Percentiles rank a stretch among this genome's conserved stretches.
phyloP scores from a whole-genome alignment of 2,888 invertebrate genomes.

The Petrolisthes cinctipes region DNA sequence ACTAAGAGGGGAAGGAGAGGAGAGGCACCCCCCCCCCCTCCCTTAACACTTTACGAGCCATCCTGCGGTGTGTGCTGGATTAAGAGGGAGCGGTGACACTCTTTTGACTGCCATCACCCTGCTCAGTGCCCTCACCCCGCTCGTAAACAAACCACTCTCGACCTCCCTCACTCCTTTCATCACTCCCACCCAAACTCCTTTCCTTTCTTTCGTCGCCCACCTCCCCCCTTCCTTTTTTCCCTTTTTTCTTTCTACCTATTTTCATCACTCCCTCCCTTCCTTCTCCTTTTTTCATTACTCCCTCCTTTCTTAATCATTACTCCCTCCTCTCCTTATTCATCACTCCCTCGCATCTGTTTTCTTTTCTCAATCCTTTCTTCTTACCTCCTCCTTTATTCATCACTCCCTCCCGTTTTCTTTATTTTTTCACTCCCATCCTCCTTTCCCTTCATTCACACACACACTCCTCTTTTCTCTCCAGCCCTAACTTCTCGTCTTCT shows the following conservation, averaged over 20 bases:
- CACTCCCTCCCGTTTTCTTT: background rate
- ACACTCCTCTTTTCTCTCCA: background rate
- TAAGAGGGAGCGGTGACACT: conserved; percentile 17
- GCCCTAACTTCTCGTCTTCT: background rate
- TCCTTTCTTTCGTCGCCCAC: background rate
- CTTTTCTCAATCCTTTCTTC: background rate
- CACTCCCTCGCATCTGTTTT: background rate
- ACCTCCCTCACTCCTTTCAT: background rate
- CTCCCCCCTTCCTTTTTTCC: background rate
- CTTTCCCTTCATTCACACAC: background rate
- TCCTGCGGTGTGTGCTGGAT: background rate
- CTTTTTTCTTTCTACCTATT: background rate
- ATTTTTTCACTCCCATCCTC: background rate
- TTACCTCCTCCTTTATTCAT: background rate
- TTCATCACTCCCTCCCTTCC: background rate
- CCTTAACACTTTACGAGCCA: conserved; percentile 14
- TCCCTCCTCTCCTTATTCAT: background rate
- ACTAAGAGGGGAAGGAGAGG: background rate
- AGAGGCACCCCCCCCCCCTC: no score
- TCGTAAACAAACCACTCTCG: background rate
- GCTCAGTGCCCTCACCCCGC: conserved; percentile 17
- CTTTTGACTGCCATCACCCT: conserved; percentile 34
- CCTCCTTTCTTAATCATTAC: background rate
- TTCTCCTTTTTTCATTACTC: background rate
- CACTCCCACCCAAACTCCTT: background rate